A percentile compares a stretch with the other conserved stretches of the same genome.
These are phyloP conservation scores for Parotocinclus haroldoi DNA, from an alignment of 2,797 vertebrate genomes.

Conservation along the genomic window DNA sequence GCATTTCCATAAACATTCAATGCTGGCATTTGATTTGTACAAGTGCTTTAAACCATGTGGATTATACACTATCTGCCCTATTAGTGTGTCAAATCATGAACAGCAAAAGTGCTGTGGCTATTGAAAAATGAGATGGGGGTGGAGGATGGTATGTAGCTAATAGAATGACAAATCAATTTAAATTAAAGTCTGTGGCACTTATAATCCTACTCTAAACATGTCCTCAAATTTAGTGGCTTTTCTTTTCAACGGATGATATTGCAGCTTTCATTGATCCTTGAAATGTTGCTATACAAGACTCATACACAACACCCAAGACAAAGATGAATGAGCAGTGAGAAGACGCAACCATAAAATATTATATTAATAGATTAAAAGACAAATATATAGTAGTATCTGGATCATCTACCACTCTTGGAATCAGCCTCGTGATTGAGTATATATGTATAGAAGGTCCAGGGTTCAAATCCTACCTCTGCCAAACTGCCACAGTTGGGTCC, in stretches of 20 bases:
- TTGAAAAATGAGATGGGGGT: constrained; percentile 7
- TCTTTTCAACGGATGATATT: background rate
- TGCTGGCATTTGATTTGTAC: constrained; percentile 9
- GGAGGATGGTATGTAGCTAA: constrained; percentile 15
- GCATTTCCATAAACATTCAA: constrained; percentile 3
- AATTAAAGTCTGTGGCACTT: constrained; percentile 16
- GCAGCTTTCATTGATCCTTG: constrained; percentile 8
- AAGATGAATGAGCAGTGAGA: constrained; percentile 16
- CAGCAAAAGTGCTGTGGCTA: background rate
- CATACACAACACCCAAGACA: constrained; percentile 17
- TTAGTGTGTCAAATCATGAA: background rate
- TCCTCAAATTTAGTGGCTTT: constrained; percentile 12
- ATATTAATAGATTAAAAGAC: background rate
- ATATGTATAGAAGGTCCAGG: too few species aligned
- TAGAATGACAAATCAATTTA: constrained; percentile 31
- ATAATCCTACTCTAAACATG: constrained; percentile 11
- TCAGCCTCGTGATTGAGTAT: too few species aligned
- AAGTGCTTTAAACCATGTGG: background rate
- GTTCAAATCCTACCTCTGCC: too few species aligned
- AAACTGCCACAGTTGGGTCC: too few species aligned
- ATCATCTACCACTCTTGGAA: too few species aligned
- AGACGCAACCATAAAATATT: background rate
- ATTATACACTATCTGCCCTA: constrained; percentile 3
- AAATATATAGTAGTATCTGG: too few species aligned
- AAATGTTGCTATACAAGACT: constrained; percentile 18